A percentile compares a stretch with the other conserved stretches of the same genome.
Conservation (phyloP, 2,888 invertebrate genomes). For the Trissolcus brochymenae region DNA sequence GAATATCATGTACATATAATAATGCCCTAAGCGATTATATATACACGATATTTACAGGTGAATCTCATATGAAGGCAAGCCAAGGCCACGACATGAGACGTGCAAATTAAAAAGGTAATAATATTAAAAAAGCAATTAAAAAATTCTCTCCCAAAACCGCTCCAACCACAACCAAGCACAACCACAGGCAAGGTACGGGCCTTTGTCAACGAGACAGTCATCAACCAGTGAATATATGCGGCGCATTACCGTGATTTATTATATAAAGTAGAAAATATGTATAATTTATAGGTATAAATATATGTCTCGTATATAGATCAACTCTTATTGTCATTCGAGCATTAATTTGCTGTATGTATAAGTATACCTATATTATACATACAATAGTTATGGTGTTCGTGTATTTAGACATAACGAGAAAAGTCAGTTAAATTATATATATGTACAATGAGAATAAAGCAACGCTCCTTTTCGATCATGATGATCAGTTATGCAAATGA, state of each 20-base stretch:
- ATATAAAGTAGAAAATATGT: slow-evolving; percentile 68
- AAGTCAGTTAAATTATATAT: slow-evolving; percentile 58
- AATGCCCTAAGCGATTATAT: slow-evolving; percentile 58
- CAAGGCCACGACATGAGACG: slow-evolving; percentile 76
- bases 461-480: slow-evolving; percentile 37
- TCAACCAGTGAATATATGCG: slow-evolving; percentile 73
- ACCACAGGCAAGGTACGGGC: slow-evolving; percentile 76
- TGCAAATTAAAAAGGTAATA: slow-evolving; percentile 74
- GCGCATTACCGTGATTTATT: slow-evolving; percentile 75
- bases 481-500: slow-evolving; percentile 45
- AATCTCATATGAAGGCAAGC: slow-evolving; percentile 76
- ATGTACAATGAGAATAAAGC: slow-evolving; percentile 48
- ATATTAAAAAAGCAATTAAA: slow-evolving; percentile 73
- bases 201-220: slow-evolving; percentile 75
- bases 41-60: slow-evolving; percentile 72
- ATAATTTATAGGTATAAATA: slow-evolving; percentile 57
- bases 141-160: slow-evolving; percentile 76
- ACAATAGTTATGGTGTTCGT: slow-evolving; percentile 47
- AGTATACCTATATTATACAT: slow-evolving; percentile 27
- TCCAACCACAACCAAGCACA: slow-evolving; percentile 77
- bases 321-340: neutral
- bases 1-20: slow-evolving; percentile 62
- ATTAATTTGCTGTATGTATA: slow-evolving; percentile 1
- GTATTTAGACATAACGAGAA: slow-evolving; percentile 59
- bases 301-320: neutral